These are phyloP conservation scores for Phalacrocorax brasilianus DNA, from an alignment of 2,113 vertebrate genomes.

Conservation along the genomic window DNA sequence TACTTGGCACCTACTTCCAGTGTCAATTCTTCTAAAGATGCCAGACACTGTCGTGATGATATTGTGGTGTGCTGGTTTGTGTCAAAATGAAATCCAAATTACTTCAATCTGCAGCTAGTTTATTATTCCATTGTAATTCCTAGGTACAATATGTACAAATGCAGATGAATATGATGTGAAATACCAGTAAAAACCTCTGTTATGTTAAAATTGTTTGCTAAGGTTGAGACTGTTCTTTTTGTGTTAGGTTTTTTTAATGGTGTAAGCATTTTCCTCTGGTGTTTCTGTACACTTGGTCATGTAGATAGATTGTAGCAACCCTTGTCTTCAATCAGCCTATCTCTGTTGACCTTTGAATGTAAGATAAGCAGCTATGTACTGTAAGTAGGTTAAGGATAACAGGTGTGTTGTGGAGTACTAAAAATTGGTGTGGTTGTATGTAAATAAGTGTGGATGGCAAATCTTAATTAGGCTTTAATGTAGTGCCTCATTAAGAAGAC, in stretches of 20 bases:
- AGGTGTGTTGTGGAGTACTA: not conserved
- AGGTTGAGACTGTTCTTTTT: not conserved
- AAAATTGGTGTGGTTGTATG: not conserved
- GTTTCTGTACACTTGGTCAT: not conserved
- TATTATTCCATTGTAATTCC: not conserved
- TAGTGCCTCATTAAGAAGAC: not conserved
- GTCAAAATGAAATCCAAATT: not conserved
- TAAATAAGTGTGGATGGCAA: not conserved
- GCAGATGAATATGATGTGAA: not conserved
- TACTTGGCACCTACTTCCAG: rapidly evolving
- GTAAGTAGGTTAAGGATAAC: not conserved
- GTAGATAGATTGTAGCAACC: not conserved
- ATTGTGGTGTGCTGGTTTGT: rapidly evolving
- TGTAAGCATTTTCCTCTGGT: not conserved
- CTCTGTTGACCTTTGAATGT: not conserved
- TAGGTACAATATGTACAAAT: rapidly evolving
- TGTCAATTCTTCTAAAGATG: not conserved
- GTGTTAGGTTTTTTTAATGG: not conserved
- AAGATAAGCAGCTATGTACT: not conserved
- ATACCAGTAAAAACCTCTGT: not conserved
- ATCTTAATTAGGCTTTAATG: not conserved
- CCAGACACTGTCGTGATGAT: rapidly evolving
- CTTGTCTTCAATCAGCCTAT: not conserved
- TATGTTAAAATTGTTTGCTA: not conserved
- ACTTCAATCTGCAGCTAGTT: not conserved